Base-by-base conservation (phyloP, 2,888 invertebrate species). In the Melieria omissa region DNA sequence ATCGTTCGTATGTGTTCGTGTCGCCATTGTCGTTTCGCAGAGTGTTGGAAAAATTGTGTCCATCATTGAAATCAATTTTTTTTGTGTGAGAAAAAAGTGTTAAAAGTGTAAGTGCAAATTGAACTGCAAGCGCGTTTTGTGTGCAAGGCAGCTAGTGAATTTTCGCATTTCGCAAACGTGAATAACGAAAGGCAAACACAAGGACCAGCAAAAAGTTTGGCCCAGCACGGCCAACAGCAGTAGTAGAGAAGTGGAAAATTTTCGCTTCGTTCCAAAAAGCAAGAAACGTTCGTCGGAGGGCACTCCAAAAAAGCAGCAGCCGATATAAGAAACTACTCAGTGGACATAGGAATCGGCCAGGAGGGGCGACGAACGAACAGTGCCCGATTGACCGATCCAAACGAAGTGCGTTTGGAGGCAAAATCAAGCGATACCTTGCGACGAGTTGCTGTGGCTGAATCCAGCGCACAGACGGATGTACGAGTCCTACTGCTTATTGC, bases 161-260 rank as follows among this genome's bases (percentile, higher is more conserved):
- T 79, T 78, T 76, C 80, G 77, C 76, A 77, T 80, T 70, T 79
- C 78, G 80, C 78, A 80, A 80, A 81, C 82, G 83, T 82, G 84
- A 69, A 70, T 70, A 69, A 57, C 80, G 81, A 82, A 82, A 82
- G 81, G 82, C 81, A 84, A 82, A 78, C 80, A 74, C 72, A 75
- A 73, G 81, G 77, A 75, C 73, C 65, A 73, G 57, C 46, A 70
- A 64, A 69, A 65, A 42, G 29, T 61, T 71, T 66, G 72, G 71
- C 44, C 49, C 52, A 71, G 70, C 67, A 76, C 74, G 74, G 72
- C 66, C 73, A 75, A 69, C 67, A 75, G 72, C 70, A 71, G 74
- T 74, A 75, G 77, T 75, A 65, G 60, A 52, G 60, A 61, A 60
- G 67, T 49, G 49, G 44, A 60, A 67, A 67, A 66, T 45, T 66